Evolutionary conservation across 1,140 invertebrate species (phyloP).

Genomic region (Drosophila arawakana): DNA sequence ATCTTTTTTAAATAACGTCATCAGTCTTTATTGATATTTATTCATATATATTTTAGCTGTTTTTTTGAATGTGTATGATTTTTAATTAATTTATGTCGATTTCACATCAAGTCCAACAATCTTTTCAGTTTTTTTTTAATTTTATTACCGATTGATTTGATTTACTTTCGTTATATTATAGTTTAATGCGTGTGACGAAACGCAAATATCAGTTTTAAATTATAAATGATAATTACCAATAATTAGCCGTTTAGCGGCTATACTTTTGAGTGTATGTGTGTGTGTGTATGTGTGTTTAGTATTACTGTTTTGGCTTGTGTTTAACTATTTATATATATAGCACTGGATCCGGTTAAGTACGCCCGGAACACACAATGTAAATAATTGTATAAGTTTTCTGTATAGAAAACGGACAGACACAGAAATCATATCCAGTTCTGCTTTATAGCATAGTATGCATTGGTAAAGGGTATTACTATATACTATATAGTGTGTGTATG

Average conservation of each 20-base stretch:
- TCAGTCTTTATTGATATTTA: constrained; percentile 67
- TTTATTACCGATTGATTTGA: constrained; percentile 54
- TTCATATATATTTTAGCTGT: constrained; percentile 25
- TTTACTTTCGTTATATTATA: constrained; percentile 39
- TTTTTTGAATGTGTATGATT: constrained; percentile 19
- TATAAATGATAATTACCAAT: constrained; percentile 36
- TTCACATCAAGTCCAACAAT: constrained; percentile 60
- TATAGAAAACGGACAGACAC: constrained; percentile 26
- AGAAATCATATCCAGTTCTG: constrained; percentile 23
- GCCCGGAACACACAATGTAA: constrained; percentile 57
- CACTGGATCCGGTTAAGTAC: constrained; percentile 67
- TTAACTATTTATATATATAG: constrained; percentile 47
- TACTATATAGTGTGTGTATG: constrained; percentile 33
- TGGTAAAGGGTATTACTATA: constrained; percentile 10
- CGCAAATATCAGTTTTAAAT: constrained; percentile 56
- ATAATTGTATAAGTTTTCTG: constrained; percentile 8
- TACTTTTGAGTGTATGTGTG: constrained; percentile 26
- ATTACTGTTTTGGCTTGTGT: constrained; percentile 19
- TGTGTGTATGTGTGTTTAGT: constrained; percentile 30
- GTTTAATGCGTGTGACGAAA: constrained; percentile 57
- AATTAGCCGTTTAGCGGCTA: constrained; percentile 42
- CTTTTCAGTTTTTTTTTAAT: constrained; percentile 40
- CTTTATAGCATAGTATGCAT: constrained; percentile 19
- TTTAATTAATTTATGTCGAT: constrained; percentile 20
- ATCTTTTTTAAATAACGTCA: constrained; percentile 27